Evolutionary conservation across 2,888 invertebrate genomes (phyloP), one percentile per base, ranked within the genome.

Genomic region (Belgica antarctica): DNA sequence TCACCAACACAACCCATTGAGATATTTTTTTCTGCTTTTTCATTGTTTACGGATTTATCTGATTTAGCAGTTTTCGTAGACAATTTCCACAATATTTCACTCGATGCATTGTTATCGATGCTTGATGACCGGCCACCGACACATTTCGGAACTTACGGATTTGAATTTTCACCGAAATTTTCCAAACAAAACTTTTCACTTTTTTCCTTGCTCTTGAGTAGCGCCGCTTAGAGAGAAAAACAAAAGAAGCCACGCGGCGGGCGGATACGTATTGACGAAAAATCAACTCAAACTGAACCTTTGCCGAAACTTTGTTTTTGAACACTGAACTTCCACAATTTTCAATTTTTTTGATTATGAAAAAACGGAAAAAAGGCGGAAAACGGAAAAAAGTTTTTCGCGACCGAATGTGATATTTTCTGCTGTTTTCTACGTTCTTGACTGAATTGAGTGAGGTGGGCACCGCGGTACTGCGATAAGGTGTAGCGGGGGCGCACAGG

Each of bases 291-390:
- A 52, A 52, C 17, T 52, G 22, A 52, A 52, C 52, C 2, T 52
- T 22, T 52, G 52, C 52, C 52, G 22, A 52, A 52, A 52, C 22
- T 52, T 52, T 52, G 4, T 19, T 52, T 52, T 52, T 52, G 17
- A 17, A 22, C 3, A 1, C 17, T 17, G 4, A 22, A 22, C 22
- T 17, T 52, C 22, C 52, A 52, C 52, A 52, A 52, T 19, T 22
- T 52, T 52, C 22, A 52, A 41, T 52, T 52, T 52, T 31, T 31
- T 52, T 52, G 17, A 8, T 22, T 7, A 52, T 19, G 52, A 52
- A 52, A 52, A 52, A 52, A 52, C 52, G 52, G 22, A 52, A 52
- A 41, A 52, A 52, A 52, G 52, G 52, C 52, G 52, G 52, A 52
- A 52, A 52, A 52, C 52, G 52, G 52, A 52, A 52, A 52, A 52